Percentiles rank a stretch among this genome's conserved stretches.
Conservation (phyloP, 2,888 invertebrate species). For the Acleris cristana region DNA sequence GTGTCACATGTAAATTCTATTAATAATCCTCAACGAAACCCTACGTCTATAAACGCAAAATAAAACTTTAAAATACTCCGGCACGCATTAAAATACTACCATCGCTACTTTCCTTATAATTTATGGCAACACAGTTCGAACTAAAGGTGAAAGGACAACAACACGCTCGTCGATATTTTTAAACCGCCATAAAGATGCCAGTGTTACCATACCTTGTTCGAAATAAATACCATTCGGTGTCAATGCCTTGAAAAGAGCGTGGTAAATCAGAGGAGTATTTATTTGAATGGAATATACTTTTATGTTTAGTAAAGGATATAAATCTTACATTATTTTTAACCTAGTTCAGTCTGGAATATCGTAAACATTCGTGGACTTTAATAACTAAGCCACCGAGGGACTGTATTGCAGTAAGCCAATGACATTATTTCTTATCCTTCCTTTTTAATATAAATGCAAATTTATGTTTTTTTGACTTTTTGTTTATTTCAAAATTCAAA, state of each 20-base stretch:
- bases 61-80: conserved; percentile 1
- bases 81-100: conserved; percentile 17
- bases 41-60: neutral
- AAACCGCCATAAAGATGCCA: conserved; percentile 47
- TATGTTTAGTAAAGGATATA: no score
- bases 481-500: no score
- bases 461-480: no score
- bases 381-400: no score
- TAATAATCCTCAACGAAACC: no score
- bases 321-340: no score
- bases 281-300: conserved; percentile 4
- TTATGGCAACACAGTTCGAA: conserved; percentile 28
- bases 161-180: conserved; percentile 34
- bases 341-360: no score
- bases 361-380: no score
- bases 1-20: no score
- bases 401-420: no score
- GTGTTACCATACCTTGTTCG: conserved; percentile 45
- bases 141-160: conserved; percentile 37
- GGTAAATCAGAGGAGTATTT: conserved; percentile 24
- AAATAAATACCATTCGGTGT: conserved; percentile 45
- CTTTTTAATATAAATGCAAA: no score
- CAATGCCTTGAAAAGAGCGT: conserved; percentile 41
- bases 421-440: no score
- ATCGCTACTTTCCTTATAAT: conserved; percentile 27